Evolutionary conservation across 2,113 vertebrate species (phyloP), one percentile per base, ranked within the genome.

Genomic region (Etheostoma spectabile): DNA sequence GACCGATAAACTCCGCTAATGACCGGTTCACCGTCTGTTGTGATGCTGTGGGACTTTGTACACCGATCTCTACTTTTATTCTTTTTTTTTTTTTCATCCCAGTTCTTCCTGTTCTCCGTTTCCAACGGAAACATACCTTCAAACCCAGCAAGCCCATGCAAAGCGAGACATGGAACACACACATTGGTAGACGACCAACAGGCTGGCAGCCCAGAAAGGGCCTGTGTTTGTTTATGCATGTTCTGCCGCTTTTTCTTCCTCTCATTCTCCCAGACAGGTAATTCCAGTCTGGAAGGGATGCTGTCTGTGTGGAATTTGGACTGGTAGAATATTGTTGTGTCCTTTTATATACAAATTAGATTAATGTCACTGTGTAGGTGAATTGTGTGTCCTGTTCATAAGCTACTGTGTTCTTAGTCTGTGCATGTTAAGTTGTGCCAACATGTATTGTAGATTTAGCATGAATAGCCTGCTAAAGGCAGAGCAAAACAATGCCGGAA

Each of bases 261-360:
- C 84, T 86, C 27, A 70, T 65, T 74, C 82, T 82, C 55, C 68
- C 80, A 87, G 88, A 92, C 94, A 86, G 93, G 93, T 93, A 94
- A 92, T 92, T 94, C 93, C 93, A 27, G 27, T 27, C 38, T 42
- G 38, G 49, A 24, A 2, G 0, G 11, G 38, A n/a, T 7, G 35
- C 15, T 19, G 14, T 12, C 33, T 14, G n/a, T 1, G 8, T 35
- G 15, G 49, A 42, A 35, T 53, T 15, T 21, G 30, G 42, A 56
- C 8, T 16, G 42, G 53, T 22, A 13, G 16, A 61, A 53, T 4
- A 52, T 22, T 4, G 18, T 6, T 11, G 30, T 24, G 8, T 22
- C 19, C 15, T 15, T 83, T 66, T 12, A 16, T 15, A 68, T 55
- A 6, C 27, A 68, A 56, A 63, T 45, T n/a, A 19, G 1, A 56